Evolutionary conservation across 2,888 invertebrate genomes (phyloP), one percentile per base, ranked within the genome.

Genomic region (Catocala nupta): DNA sequence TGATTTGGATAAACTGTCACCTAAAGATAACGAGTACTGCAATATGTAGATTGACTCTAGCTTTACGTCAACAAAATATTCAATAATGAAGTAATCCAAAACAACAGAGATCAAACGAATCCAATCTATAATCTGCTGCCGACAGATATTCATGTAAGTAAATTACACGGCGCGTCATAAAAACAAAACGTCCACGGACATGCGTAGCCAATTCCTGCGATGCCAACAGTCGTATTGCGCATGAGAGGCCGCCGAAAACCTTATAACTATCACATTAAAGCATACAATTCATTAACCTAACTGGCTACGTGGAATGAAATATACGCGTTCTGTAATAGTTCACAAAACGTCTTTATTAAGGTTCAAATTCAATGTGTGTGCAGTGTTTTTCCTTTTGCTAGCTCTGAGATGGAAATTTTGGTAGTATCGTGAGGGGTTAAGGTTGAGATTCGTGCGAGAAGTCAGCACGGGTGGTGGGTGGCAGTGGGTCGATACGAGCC

Each of bases 401-500:
- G 11, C 44, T 70, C 58, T 67, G 65, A 68, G 66, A 72, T 47
- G 60, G 70, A 68, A 84, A 73, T 86, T 80, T 83, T 80, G 64
- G 67, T 68, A 72, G 81, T 90, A 81, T 76, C 67, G 65, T 63
- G 51, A 69, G 59, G 77, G 68, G 75, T 81, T 91, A 93, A 86
- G 89, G 92, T 91, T 85, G 88, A 84, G 81, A 86, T 89, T 92
- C 71, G 89, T 76, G 71, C 75, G 83, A 74, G 83, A 74, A 53
- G 63, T 48, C 55, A 44, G 61, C 59, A 71, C 75, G 81, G 81
- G 82, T 68, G 81, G 83, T 81, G 87, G 89, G 87, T 85, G 89
- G 88, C 62, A 81, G 86, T 84, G 87, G 90, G 90, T 92, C 92
- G 93, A 92, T 92, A 92, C 74, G 79, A 81, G 84, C 86, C 85